phyloP scores from a whole-genome alignment of 92 coral and sea anemone species.

The Actinernus sp. region DNA sequence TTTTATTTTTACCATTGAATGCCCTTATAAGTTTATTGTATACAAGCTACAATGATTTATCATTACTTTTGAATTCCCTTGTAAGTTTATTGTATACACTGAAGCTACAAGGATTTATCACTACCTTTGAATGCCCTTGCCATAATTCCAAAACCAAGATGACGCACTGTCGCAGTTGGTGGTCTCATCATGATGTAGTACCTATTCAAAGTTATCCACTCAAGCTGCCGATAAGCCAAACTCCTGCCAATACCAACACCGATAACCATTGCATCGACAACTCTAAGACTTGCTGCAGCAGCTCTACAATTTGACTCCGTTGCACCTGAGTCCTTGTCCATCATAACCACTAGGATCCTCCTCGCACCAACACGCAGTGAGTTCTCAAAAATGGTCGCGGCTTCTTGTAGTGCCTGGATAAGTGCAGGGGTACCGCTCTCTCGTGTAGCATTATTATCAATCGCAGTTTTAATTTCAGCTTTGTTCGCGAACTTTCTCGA shows the following conservation, averaged over 20 bases:
- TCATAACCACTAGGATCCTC: conserved; percentile 17
- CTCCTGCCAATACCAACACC: conserved; percentile 23
- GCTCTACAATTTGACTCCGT: not conserved
- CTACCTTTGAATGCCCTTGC: conserved; percentile 31
- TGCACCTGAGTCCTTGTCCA: conserved; percentile 12
- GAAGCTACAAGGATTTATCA: too few relatives aligned
- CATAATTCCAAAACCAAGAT: conserved; percentile 21
- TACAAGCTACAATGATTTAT: too few relatives aligned
- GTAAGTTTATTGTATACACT: too few relatives aligned
- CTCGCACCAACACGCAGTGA: conserved; percentile 11
- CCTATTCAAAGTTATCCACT: conserved; percentile 39
- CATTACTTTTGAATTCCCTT: too few relatives aligned
- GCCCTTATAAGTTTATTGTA: too few relatives aligned
- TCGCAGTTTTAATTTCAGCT: not conserved
- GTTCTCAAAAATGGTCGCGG: conserved; percentile 3
- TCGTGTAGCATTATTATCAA: not conserved
- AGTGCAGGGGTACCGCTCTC: conserved; percentile 9
- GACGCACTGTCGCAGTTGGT: conserved; percentile 5
- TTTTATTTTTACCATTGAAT: too few relatives aligned
- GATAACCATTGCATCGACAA: conserved; percentile 4
- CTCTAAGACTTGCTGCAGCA: conserved; percentile 14
- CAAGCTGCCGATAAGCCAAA: conserved; percentile 11
- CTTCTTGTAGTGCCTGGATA: not conserved
- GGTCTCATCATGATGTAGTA: conserved; percentile 34
- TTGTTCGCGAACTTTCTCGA: not conserved